Conservation (phyloP, 1,140 invertebrate species). For the Eurosta solidaginis region DNA sequence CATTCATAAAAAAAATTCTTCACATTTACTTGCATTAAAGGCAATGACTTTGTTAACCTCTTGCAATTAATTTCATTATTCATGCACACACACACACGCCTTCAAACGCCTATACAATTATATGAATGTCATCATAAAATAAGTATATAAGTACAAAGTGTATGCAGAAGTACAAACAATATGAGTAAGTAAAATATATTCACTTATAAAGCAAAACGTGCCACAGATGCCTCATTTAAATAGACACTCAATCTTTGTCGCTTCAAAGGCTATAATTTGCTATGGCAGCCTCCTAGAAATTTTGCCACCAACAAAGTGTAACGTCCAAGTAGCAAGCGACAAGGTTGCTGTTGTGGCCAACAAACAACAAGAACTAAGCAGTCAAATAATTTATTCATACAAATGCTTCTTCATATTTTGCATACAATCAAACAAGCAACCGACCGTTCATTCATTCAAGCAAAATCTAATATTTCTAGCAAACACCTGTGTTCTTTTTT, state of each 20-base stretch:
- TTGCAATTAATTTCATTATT: conserved; percentile 16
- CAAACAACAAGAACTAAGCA: neutral
- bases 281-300: neutral
- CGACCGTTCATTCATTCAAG: conserved; percentile 24
- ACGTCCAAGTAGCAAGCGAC: neutral
- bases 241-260: conserved; percentile 25
- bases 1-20: neutral
- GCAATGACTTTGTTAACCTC: conserved; percentile 23
- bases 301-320: neutral
- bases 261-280: neutral
- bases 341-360: neutral
- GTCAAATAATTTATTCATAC: neutral
- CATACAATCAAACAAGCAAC: neutral
- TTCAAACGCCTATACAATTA: neutral
- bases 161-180: neutral
- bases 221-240: conserved; percentile 8
- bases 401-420: neutral
- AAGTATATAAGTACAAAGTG: neutral
- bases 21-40: conserved; percentile 13
- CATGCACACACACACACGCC: neutral
- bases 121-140: neutral
- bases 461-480: conserved; percentile 24
- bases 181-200: neutral
- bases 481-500: conserved; percentile 20
- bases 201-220: neutral